Percentiles rank a stretch among this genome's conserved stretches.
phyloP scores from a whole-genome alignment of 1,140 invertebrate genomes.

The Ylistrum balloti region DNA sequence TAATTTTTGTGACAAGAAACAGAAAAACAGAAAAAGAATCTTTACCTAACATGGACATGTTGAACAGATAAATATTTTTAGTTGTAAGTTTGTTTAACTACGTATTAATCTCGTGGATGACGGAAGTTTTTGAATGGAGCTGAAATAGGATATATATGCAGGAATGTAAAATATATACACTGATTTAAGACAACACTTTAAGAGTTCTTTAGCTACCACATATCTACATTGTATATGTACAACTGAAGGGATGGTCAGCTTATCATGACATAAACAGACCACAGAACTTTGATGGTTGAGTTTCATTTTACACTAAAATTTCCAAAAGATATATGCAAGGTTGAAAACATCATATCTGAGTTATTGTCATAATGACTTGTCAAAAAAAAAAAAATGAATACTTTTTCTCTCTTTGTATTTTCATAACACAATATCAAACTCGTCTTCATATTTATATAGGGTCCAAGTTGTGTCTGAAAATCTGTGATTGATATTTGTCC shows the following conservation, averaged over 20 bases:
- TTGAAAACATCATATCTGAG: too few species aligned
- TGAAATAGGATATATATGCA: conserved; percentile 9
- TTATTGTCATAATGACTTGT: too few species aligned
- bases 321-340: too few species aligned
- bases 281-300: background rate
- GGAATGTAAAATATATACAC: background rate
- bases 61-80: background rate
- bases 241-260: too few species aligned
- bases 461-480: too few species aligned
- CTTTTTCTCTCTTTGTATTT: too few species aligned
- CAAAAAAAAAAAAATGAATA: too few species aligned
- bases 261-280: too few species aligned
- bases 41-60: background rate
- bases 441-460: too few species aligned
- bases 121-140: background rate
- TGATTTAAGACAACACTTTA: background rate
- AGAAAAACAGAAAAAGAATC: background rate
- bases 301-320: background rate
- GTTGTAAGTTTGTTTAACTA: background rate
- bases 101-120: background rate
- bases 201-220: background rate
- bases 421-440: too few species aligned
- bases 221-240: too few species aligned
- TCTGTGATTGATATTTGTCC: too few species aligned
- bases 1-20: background rate